Conservation (phyloP, 2,113 vertebrate species). For the Crotalus viridis region DNA sequence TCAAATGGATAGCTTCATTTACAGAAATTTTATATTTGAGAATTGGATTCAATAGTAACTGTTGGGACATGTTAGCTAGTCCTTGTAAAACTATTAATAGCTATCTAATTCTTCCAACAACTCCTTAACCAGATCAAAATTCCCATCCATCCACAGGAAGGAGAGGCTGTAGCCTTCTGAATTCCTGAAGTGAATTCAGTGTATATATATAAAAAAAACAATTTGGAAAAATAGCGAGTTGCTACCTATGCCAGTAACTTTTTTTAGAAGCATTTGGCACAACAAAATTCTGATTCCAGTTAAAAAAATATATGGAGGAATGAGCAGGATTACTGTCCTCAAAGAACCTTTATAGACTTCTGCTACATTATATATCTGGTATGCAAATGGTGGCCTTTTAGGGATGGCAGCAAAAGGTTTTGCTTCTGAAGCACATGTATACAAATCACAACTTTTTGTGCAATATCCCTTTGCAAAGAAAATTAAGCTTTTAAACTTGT, state of each 20-base stretch:
- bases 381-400: too few relatives aligned
- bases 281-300: neutral
- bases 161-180: neutral
- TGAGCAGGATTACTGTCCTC: neutral
- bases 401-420: neutral
- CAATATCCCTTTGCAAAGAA: neutral
- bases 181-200: neutral
- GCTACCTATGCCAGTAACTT: neutral
- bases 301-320: neutral
- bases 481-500: neutral
- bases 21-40: neutral
- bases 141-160: neutral
- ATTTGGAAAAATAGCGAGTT: neutral
- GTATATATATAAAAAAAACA: neutral
- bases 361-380: neutral
- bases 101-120: neutral
- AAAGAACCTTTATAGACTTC: neutral
- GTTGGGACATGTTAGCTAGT: neutral
- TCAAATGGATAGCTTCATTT: neutral
- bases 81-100: neutral
- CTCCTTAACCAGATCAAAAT: neutral
- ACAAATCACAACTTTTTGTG: neutral
- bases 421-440: neutral
- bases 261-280: neutral
- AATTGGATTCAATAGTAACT: neutral